A percentile compares a stretch with the other conserved stretches of the same genome.
Evolutionary conservation across 2,113 vertebrate species (phyloP).

Genomic region (Hypocryptadius cinnamomeus): DNA sequence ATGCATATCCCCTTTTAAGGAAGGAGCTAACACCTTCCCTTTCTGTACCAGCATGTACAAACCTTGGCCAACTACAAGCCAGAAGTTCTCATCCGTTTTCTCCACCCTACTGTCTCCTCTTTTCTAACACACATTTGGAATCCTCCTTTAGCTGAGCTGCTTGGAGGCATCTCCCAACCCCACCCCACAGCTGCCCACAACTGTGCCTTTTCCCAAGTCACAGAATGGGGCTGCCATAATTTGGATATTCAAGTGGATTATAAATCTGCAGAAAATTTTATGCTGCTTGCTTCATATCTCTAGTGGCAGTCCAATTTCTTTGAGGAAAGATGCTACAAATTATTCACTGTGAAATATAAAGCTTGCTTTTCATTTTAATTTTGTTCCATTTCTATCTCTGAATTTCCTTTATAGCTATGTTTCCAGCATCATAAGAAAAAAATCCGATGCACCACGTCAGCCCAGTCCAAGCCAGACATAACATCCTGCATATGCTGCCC

Average conservation of each 20-base stretch:
- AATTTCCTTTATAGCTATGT: conserved; percentile 33
- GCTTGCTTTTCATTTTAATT: conserved; percentile 32
- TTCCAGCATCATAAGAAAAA: conserved; percentile 7
- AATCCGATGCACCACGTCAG: conserved; percentile 42
- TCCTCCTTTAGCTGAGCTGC: not conserved
- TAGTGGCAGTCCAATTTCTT: not conserved
- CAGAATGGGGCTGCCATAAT: not conserved
- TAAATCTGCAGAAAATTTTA: not conserved
- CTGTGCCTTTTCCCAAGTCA: not conserved
- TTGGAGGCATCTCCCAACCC: not conserved
- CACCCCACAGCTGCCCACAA: not conserved
- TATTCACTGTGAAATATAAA: conserved; percentile 13
- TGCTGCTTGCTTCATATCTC: not conserved
- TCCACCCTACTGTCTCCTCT: not conserved
- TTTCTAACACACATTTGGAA: not conserved
- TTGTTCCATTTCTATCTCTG: conserved; percentile 14
- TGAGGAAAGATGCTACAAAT: conserved; percentile 1
- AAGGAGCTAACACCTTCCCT: not conserved
- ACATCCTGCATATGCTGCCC: conserved; percentile 37
- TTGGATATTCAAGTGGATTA: not conserved
- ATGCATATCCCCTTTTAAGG: not conserved
- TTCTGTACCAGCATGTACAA: not conserved
- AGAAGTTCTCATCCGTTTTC: not conserved
- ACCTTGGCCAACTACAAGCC: not conserved
- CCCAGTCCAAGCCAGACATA: conserved; percentile 50